Percentiles rank a stretch among this genome's conserved stretches.
phyloP scores from a whole-genome alignment of 2,888 invertebrate genomes.

The Microctonus brassicae region DNA sequence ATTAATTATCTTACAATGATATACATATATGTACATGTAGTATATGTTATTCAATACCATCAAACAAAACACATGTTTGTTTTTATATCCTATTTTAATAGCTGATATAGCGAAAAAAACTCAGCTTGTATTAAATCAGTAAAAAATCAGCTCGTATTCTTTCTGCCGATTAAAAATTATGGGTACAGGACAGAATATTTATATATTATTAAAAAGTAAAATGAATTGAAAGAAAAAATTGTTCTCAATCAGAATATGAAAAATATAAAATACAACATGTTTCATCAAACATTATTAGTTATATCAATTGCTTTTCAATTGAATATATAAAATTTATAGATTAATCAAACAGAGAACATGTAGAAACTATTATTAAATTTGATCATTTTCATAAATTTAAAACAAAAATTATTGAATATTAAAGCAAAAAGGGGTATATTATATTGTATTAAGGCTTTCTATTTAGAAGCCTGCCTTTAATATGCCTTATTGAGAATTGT shows the following conservation, averaged over 20 bases:
- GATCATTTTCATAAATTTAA: too few species aligned
- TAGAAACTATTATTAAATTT: background rate
- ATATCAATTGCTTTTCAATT: background rate
- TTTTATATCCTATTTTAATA: background rate
- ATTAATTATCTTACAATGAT: background rate
- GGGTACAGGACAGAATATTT: background rate
- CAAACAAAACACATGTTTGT: background rate
- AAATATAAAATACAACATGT: background rate
- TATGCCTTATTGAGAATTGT: conserved; percentile 20
- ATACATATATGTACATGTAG: too few species aligned
- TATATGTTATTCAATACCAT: background rate
- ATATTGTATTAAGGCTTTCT: conserved; percentile 9
- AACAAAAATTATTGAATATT: background rate
- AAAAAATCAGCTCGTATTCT: too few species aligned
- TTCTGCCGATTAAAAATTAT: background rate
- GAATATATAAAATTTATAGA: background rate
- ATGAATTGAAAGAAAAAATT: background rate
- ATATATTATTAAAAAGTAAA: background rate
- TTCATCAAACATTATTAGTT: background rate
- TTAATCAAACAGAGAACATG: background rate
- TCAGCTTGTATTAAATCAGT: background rate
- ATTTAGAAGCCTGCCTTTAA: conserved; percentile 14
- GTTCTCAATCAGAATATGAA: background rate
- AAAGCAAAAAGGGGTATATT: background rate
- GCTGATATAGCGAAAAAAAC: background rate